Evolutionary conservation across 1,140 invertebrate genomes (phyloP), one percentile per base, ranked within the genome.

Genomic region (Colletes latitarsis): DNA sequence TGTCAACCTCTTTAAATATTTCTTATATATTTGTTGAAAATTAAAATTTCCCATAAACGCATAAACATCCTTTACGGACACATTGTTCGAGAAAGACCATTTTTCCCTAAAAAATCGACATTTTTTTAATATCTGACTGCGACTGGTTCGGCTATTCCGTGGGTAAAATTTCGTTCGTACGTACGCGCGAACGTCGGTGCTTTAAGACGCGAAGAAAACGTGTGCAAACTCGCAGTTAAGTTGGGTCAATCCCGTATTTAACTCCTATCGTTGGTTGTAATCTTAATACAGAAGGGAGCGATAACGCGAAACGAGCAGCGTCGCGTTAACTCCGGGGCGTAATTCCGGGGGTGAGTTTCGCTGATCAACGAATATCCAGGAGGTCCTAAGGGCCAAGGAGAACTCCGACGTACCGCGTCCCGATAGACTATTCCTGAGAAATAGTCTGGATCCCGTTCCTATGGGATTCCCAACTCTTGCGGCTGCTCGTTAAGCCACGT

Each of bases 341-440:
- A 74, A 79, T 79, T 55, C 62, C 70, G 60, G 3, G 6, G 3
- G 6, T 19, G 77, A 79, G 68, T 71, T 78, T 43, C 68, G 60
- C 39, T 30, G 77, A 75, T 69, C 76, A 74, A 67, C 68, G 76
- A 30, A 46, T 14, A 64, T 69, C 53, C 55, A 58, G 1, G 30
- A 66, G 63, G 63, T 46, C 63, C 63, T 3, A 1, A 12, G n/a
- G 63, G 8, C 63, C 17, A 49, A 76, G 67, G 81, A 57, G 78
- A 82, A 79, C 80, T 82, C 57, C 41, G 55, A 19, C 55, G 57
- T 49, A 15, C 49, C 30, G 55, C 21, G 82, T 68, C 85, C 77
- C 81, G 17, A 17, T 17, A 82, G 81, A 84, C 88, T 85, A 88
- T 86, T 84, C 68, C 86, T 83, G 73, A 89, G 86, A 88, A 88